Evolutionary conservation across 1,140 invertebrate genomes (phyloP).

Genomic region (Andricus grossulariae): DNA sequence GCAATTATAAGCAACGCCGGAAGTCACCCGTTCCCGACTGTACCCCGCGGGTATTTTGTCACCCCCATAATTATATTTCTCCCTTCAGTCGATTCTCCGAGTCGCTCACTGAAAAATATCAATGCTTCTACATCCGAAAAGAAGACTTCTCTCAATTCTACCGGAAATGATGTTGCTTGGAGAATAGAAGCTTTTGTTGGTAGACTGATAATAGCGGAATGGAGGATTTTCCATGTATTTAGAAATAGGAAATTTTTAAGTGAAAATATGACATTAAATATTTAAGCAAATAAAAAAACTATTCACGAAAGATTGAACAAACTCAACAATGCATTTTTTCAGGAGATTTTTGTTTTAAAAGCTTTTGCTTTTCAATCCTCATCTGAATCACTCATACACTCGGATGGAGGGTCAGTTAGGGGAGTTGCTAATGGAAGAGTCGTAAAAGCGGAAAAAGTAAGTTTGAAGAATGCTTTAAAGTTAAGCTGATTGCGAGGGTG

Average conservation of each 20-base stretch:
- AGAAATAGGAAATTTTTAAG: too few relatives aligned
- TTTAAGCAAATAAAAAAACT: too few relatives aligned
- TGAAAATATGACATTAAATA: too few relatives aligned
- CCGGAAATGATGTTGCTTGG: slow-evolving; percentile 5
- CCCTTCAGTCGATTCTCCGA: slow-evolving; percentile 52
- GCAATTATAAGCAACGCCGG: slow-evolving; percentile 70
- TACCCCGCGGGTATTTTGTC: slow-evolving; percentile 67
- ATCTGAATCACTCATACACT: not conserved
- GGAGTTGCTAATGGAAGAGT: slow-evolving; percentile 26
- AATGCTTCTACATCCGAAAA: slow-evolving; percentile 45
- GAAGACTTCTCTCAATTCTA: slow-evolving; percentile 21
- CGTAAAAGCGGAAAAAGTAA: slow-evolving; percentile 17
- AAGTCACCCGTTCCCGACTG: slow-evolving; percentile 57
- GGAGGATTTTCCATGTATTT: too few relatives aligned
- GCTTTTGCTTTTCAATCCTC: not conserved
- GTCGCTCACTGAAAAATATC: slow-evolving; percentile 54
- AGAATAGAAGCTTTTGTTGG: not conserved
- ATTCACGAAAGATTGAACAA: too few relatives aligned
- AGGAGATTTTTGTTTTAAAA: not conserved
- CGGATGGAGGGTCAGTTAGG: not conserved
- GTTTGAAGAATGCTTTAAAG: not conserved
- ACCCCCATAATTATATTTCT: slow-evolving; percentile 69
- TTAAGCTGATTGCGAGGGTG: not conserved
- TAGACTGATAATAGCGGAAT: not conserved
- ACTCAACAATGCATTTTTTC: not conserved